phyloP scores from a whole-genome alignment of 1,140 invertebrate genomes.

The Temnothorax nylanderi region DNA sequence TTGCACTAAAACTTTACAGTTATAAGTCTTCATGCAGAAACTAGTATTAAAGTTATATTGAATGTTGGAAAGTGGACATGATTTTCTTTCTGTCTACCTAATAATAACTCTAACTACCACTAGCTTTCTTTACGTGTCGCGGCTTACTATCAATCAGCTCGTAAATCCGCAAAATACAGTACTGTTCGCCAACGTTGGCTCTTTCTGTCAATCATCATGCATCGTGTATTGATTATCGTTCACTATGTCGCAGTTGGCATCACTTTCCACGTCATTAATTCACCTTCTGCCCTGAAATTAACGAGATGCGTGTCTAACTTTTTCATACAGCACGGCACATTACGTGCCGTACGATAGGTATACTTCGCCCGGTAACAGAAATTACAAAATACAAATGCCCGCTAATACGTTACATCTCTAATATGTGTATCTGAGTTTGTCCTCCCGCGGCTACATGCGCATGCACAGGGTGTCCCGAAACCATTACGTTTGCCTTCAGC shows the following conservation, averaged over 20 bases:
- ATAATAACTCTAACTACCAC: background rate
- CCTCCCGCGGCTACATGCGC: background rate
- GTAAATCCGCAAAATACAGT: slow-evolving; percentile 32
- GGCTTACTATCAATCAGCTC: slow-evolving; percentile 36
- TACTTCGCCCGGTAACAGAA: slow-evolving; percentile 39
- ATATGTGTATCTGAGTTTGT: slow-evolving; percentile 51
- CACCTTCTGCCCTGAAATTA: background rate
- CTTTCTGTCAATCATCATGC: slow-evolving; percentile 41
- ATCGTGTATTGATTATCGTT: slow-evolving; percentile 26
- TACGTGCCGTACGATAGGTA: slow-evolving; percentile 34
- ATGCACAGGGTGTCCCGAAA: slow-evolving; percentile 14
- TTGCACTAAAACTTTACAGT: background rate
- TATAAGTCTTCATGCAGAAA: background rate
- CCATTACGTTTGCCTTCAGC: background rate
- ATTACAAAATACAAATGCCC: slow-evolving; percentile 50
- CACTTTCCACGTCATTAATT: slow-evolving; percentile 52
- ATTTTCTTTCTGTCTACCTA: background rate
- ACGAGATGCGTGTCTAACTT: slow-evolving; percentile 47
- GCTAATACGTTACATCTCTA: slow-evolving; percentile 37
- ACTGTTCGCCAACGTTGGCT: background rate
- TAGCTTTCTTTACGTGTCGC: background rate
- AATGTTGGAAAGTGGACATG: background rate
- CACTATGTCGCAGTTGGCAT: background rate
- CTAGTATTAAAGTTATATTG: background rate
- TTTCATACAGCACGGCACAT: slow-evolving; percentile 40